Evolutionary conservation across 2,888 invertebrate genomes (phyloP).

Genomic region (Erebia ligea): DNA sequence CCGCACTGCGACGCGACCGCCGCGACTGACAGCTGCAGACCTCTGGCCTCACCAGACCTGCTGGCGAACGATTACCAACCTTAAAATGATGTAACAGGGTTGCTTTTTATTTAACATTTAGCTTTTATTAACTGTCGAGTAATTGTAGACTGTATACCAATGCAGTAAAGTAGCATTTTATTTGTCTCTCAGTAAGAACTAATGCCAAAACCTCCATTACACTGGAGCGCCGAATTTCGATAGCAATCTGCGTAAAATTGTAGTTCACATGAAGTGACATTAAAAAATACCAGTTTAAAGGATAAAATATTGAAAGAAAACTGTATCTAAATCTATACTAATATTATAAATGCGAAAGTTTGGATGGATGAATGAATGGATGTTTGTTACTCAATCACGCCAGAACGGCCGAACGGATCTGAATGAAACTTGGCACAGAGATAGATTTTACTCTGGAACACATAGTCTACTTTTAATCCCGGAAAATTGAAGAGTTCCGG

Average conservation of each 20-base stretch:
- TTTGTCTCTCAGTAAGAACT: background rate
- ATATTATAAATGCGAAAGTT: too few relatives aligned
- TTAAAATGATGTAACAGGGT: background rate
- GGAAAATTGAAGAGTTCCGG: too few relatives aligned
- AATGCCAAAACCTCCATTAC: background rate
- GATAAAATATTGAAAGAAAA: conserved; percentile 2
- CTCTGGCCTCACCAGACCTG: background rate
- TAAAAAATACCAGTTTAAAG: background rate
- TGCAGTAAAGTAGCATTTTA: background rate
- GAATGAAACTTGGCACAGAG: too few relatives aligned
- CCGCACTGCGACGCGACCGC: conserved; percentile 85
- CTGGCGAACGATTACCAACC: background rate
- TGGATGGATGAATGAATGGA: too few relatives aligned
- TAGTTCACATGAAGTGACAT: conserved; percentile 10
- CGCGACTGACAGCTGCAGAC: background rate
- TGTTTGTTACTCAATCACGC: too few relatives aligned
- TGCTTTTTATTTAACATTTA: background rate
- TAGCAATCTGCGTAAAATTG: conserved; percentile 20
- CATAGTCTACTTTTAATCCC: too few relatives aligned
- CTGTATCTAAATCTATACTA: background rate
- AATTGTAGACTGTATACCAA: background rate
- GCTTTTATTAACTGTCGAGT: background rate
- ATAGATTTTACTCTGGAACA: too few relatives aligned
- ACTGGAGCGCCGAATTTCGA: conserved; percentile 10
- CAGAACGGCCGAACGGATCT: too few relatives aligned